These are phyloP conservation scores for Pteromalus puparum DNA, from an alignment of 1,140 invertebrate genomes.

Conservation along the genomic window DNA sequence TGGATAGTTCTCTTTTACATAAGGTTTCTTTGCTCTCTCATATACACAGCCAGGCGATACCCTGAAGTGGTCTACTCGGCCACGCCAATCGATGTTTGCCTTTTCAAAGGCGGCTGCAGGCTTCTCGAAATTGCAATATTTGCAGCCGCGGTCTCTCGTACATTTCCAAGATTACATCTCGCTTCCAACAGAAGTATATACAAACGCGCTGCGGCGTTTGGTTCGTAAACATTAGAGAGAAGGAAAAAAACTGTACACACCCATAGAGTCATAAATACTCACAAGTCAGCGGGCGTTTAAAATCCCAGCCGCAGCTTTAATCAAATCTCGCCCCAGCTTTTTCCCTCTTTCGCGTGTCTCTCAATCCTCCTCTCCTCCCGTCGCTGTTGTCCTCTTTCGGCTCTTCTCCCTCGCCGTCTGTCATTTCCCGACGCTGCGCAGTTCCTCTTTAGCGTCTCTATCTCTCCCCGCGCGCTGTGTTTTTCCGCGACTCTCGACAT, in stretches of 20 bases:
- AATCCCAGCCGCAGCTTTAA: neutral
- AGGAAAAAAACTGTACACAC: too few relatives aligned
- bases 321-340: neutral
- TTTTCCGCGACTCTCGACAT: slow-evolving; percentile 14
- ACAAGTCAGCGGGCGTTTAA: neutral
- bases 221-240: too few relatives aligned
- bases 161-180: neutral
- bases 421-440: neutral
- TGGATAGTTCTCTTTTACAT: neutral
- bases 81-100: neutral
- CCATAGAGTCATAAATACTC: too few relatives aligned
- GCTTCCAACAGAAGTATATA: neutral
- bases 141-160: neutral
- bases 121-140: neutral
- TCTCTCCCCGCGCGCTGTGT: neutral
- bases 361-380: neutral
- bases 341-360: neutral
- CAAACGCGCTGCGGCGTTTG: too few relatives aligned
- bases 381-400: neutral
- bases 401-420: neutral
- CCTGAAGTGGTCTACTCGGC: too few relatives aligned
- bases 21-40: too few relatives aligned
- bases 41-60: too few relatives aligned
- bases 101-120: neutral
- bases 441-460: neutral